Conservation (phyloP, 2,113 vertebrate species). For the Sakesphorus luctuosus region DNA sequence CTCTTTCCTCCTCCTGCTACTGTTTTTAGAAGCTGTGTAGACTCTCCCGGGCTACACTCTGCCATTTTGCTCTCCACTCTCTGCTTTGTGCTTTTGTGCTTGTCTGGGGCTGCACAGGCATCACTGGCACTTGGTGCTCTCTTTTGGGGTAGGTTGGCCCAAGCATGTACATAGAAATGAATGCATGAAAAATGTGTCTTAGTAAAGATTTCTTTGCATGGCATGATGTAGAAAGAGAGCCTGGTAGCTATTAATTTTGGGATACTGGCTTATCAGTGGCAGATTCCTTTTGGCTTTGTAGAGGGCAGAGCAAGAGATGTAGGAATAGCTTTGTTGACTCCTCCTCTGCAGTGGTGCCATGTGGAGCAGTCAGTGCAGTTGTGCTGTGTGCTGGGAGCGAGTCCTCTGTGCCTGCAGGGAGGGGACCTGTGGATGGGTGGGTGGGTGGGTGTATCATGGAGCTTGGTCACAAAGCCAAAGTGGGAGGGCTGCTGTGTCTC, state of each 20-base stretch:
- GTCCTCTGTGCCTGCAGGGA: neutral
- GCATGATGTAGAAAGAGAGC: neutral
- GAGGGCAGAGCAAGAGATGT: neutral
- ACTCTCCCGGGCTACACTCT: neutral
- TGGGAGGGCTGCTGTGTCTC: neutral
- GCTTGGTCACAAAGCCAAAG: neutral
- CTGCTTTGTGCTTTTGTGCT: neutral
- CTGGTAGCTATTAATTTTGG: neutral
- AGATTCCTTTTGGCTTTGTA: neutral
- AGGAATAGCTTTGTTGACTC: neutral
- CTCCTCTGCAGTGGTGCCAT: neutral
- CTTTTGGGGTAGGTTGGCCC: neutral
- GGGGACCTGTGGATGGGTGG: neutral
- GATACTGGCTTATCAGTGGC: neutral
- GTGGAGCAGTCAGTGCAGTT: neutral
- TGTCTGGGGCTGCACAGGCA: neutral
- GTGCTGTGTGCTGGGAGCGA: neutral
- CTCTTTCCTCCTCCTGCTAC: neutral
- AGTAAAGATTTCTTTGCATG: neutral
- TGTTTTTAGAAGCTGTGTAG: neutral
- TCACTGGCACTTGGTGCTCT: accelerated
- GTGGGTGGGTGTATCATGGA: neutral
- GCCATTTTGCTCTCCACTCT: neutral
- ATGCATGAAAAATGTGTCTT: neutral
- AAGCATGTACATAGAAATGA: neutral